These are phyloP conservation scores for Sogatella furcifera DNA, from an alignment of 1,140 invertebrate species.

Conservation along the genomic window DNA sequence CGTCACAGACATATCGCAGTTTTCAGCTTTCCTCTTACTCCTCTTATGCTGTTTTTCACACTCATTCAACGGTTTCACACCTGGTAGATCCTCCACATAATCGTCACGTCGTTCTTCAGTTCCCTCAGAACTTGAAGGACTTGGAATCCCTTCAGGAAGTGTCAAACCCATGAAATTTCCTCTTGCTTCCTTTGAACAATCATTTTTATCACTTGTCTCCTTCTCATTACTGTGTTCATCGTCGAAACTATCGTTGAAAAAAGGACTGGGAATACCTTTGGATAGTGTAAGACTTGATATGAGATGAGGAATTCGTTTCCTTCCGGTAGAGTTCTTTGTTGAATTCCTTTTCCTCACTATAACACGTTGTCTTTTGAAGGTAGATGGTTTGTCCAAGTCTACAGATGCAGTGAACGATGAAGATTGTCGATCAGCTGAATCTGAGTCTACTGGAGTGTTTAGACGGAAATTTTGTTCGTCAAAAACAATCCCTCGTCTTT, in stretches of 20 bases:
- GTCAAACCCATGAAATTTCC: constrained; percentile 20
- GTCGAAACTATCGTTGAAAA: background rate
- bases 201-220: background rate
- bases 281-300: constrained; percentile 21
- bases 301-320: constrained; percentile 14
- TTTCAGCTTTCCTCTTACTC: constrained; percentile 4
- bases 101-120: background rate
- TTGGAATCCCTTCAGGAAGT: constrained; percentile 26
- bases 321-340: background rate
- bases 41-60: background rate
- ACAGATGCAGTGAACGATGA: constrained; percentile 30
- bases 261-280: constrained; percentile 21
- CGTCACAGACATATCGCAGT: background rate
- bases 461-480: constrained; percentile 16
- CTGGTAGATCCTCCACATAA: constrained; percentile 12
- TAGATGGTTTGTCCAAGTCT: constrained; percentile 31
- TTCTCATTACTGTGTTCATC: background rate
- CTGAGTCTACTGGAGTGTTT: constrained; percentile 13
- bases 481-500: constrained; percentile 19
- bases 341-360: constrained; percentile 32
- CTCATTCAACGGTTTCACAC: constrained; percentile 12
- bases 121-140: constrained; percentile 18
- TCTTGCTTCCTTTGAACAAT: too few relatives aligned
- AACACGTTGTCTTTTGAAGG: constrained; percentile 34
- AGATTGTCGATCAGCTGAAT: constrained; percentile 3